Percentiles rank a stretch among this genome's conserved stretches.
Conservation (phyloP, 2,797 vertebrate genomes). For the Myotis findleyi region DNA sequence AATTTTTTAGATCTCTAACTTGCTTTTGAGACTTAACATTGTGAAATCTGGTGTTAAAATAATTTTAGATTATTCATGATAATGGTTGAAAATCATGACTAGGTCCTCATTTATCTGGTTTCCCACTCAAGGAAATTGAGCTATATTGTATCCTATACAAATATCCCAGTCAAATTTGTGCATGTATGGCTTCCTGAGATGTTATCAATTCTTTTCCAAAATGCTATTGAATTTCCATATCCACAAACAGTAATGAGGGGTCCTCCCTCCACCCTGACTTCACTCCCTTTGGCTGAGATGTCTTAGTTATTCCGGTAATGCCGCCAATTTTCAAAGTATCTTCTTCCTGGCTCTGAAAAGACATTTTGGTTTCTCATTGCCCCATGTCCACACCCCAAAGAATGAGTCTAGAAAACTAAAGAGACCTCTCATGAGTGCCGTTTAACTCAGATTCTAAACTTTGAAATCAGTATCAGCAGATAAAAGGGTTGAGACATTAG, state of each 20-base stretch:
- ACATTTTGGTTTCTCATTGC: not conserved
- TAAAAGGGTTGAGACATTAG: not conserved
- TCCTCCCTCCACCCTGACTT: not conserved
- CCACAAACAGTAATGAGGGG: not conserved
- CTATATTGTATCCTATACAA: too few species aligned
- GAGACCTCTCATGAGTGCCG: not conserved
- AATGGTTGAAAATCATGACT: too few species aligned
- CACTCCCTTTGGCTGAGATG: not conserved
- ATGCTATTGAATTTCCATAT: not conserved
- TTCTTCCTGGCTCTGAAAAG: conserved; percentile 41
- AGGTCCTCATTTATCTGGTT: conserved; percentile 20
- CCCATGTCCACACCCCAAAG: not conserved
- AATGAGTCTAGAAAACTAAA: not conserved
- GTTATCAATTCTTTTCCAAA: not conserved
- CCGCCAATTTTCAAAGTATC: not conserved
- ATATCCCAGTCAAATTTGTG: not conserved
- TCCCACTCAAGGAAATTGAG: not conserved
- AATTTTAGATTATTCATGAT: not conserved
- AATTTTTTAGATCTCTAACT: not conserved
- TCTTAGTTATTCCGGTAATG: not conserved
- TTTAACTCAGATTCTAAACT: conserved; percentile 5
- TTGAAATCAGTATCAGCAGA: conserved; percentile 13
- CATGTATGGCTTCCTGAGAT: not conserved
- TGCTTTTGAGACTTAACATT: conserved; percentile 14
- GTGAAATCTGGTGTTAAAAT: not conserved